A percentile compares a stretch with the other conserved stretches of the same genome.
Evolutionary conservation across 2,797 vertebrate species (phyloP).

Genomic region (Pangasius larnaudii): DNA sequence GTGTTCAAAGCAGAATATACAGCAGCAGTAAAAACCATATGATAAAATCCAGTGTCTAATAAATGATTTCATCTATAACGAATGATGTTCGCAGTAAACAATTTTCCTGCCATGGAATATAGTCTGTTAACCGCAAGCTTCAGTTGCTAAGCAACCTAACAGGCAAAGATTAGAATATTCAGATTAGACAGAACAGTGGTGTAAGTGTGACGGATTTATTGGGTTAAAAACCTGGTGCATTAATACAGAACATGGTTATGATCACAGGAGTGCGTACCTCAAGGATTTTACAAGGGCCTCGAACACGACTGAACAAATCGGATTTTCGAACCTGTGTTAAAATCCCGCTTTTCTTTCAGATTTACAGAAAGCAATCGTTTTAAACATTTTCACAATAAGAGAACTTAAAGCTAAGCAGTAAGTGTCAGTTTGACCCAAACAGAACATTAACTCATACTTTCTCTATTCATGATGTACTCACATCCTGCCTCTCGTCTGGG

Average conservation of each 20-base stretch:
- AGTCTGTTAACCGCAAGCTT: neutral
- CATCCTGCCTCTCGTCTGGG: slow-evolving; percentile 56
- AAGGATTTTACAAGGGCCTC: neutral
- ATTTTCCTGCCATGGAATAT: neutral
- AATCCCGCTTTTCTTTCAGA: neutral
- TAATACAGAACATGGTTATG: neutral
- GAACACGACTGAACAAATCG: neutral
- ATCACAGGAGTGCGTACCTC: neutral
- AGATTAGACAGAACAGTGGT: neutral
- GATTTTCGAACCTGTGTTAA: neutral
- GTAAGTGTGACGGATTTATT: neutral
- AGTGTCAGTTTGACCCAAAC: neutral
- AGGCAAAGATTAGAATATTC: neutral
- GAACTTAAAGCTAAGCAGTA: neutral
- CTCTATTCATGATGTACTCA: slow-evolving; percentile 49
- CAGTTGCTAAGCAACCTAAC: neutral
- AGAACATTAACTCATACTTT: neutral
- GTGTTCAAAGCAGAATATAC: neutral
- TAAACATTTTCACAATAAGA: neutral
- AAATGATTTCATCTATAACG: neutral
- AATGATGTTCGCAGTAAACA: neutral
- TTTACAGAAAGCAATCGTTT: neutral
- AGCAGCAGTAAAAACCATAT: neutral
- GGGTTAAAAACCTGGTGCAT: neutral
- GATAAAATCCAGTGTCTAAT: neutral